Evolutionary conservation across 2,113 vertebrate genomes (phyloP).

Genomic region (Scortum barcoo): DNA sequence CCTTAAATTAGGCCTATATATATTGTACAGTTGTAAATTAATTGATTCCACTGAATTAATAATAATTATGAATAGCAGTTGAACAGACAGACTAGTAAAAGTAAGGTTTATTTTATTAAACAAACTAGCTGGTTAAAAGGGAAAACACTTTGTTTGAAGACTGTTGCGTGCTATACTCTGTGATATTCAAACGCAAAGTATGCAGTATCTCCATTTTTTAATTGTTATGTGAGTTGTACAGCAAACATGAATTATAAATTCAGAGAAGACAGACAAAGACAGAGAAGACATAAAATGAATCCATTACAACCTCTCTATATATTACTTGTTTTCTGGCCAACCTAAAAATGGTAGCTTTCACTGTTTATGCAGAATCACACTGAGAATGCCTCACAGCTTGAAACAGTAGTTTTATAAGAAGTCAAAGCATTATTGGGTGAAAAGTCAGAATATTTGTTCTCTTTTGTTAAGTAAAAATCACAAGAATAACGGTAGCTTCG

Average conservation of each 20-base stretch:
- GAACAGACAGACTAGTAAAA: neutral
- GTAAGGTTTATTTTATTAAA: neutral
- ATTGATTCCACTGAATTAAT: neutral
- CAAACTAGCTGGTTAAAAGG: neutral
- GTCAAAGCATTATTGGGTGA: slow-evolving; percentile 2
- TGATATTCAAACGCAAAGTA: neutral
- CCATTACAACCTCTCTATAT: neutral
- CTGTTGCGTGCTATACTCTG: neutral
- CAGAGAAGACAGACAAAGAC: no score
- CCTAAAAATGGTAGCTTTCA: slow-evolving; percentile 12
- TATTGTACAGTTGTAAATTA: no score
- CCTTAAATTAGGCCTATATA: no score
- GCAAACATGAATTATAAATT: neutral
- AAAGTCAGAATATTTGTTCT: slow-evolving; percentile 15
- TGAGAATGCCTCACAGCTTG: no score
- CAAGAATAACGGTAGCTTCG: slow-evolving; percentile 16
- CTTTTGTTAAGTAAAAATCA: slow-evolving; percentile 28
- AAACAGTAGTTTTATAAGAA: slow-evolving; percentile 24
- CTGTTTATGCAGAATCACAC: neutral
- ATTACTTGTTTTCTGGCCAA: neutral
- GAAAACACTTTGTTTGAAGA: neutral
- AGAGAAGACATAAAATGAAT: neutral
- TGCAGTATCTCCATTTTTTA: neutral
- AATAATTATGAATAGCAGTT: neutral
- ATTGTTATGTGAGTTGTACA: neutral